Evolutionary conservation across 2,113 vertebrate genomes (phyloP).

Genomic region (Pipa parva): DNA sequence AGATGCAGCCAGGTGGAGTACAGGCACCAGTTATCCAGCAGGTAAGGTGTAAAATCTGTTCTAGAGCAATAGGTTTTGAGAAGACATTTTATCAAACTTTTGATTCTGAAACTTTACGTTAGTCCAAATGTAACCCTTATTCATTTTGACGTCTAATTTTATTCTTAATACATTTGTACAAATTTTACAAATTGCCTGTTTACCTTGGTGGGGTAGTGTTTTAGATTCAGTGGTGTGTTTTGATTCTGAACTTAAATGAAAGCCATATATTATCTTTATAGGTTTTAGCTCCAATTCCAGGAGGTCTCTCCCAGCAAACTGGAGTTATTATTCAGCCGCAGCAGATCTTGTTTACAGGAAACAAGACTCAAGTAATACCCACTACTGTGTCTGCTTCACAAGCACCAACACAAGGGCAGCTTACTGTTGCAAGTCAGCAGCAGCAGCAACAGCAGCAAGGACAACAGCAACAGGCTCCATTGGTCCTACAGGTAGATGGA

Average conservation of each 20-base stretch:
- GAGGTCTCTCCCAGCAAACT: constrained; percentile 86
- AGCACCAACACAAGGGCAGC: constrained; percentile 74
- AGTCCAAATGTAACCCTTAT: no score
- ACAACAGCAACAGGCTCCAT: constrained; percentile 80
- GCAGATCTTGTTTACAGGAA: constrained; percentile 93
- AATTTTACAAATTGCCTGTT: no score
- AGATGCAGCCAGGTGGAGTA: constrained; percentile 90
- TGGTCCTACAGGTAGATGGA: constrained; percentile 94
- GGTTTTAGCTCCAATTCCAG: constrained; percentile 89
- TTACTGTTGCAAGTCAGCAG: constrained; percentile 69
- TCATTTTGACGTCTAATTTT: no score
- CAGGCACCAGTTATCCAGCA: constrained; percentile 96
- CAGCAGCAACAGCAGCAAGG: constrained; percentile 74
- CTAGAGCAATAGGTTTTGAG: no score
- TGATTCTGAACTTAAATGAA: no score
- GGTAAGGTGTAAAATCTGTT: constrained; percentile 69
- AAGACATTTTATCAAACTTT: no score
- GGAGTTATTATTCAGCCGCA: constrained; percentile 98
- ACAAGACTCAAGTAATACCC: constrained; percentile 89
- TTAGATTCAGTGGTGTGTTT: no score
- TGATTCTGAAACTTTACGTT: no score
- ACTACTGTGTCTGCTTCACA: constrained; percentile 72
- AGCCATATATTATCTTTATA: constrained; percentile 46
- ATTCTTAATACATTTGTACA: no score
- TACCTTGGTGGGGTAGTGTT: no score